These are phyloP conservation scores for Eretmochelys imbricata DNA, from an alignment of 2,113 vertebrate species.

Conservation along the genomic window DNA sequence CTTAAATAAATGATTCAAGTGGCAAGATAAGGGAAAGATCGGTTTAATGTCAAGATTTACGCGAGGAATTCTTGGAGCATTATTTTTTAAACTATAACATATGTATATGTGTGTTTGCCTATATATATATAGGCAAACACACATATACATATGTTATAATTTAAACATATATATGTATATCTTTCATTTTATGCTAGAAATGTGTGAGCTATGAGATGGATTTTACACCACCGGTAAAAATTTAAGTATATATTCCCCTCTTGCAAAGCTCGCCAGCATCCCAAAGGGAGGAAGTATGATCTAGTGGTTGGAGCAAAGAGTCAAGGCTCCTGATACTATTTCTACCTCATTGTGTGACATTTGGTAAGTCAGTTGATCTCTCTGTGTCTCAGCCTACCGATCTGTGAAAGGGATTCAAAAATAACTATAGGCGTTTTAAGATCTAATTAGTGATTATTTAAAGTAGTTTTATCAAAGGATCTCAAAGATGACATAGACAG, in stretches of 20 bases:
- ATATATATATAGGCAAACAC: too few species aligned
- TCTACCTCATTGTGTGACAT: fast-evolving
- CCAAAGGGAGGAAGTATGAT: background rate
- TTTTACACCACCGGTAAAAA: background rate
- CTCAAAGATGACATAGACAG: background rate
- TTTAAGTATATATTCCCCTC: background rate
- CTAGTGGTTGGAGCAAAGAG: background rate
- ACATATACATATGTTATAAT: too few species aligned
- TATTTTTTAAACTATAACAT: constrained; percentile 41
- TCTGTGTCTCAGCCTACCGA: background rate
- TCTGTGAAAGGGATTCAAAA: background rate
- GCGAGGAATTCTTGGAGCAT: constrained; percentile 24
- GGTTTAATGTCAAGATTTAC: constrained; percentile 75
- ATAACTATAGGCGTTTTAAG: background rate
- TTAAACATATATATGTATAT: too few species aligned
- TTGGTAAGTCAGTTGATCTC: background rate
- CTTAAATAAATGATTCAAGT: constrained; percentile 87
- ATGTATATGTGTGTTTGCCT: background rate
- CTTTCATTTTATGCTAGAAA: background rate
- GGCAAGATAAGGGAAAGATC: constrained; percentile 63
- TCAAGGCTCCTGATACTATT: background rate
- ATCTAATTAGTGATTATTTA: background rate
- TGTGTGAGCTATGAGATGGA: background rate
- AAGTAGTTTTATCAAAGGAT: background rate
- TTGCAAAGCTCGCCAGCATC: background rate